A percentile compares a stretch with the other conserved stretches of the same genome.
Conservation (phyloP, 2,888 invertebrate species). For the Ectemnius lituratus region DNA sequence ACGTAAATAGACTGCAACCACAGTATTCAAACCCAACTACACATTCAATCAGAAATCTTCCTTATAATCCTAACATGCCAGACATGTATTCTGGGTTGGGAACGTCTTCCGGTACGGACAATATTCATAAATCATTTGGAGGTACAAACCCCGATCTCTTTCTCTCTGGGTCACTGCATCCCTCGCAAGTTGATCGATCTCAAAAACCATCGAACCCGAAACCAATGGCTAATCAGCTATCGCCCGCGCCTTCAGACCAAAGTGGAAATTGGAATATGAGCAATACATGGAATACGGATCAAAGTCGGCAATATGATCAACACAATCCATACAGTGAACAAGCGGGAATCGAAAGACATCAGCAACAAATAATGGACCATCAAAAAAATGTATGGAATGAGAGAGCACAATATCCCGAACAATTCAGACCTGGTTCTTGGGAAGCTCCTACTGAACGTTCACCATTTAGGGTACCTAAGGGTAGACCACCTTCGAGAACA, state of each 20-base stretch:
- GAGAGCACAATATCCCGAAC: constrained; percentile 51
- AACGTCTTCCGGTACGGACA: constrained; percentile 44
- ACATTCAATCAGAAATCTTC: constrained; percentile 43
- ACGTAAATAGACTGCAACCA: constrained; percentile 51
- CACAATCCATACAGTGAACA: constrained; percentile 46
- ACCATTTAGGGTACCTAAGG: constrained; percentile 83
- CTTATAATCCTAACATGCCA: constrained; percentile 43
- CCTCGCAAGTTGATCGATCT: constrained; percentile 43
- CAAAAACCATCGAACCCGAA: constrained; percentile 59
- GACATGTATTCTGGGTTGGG: constrained; percentile 41
- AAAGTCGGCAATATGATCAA: constrained; percentile 48
- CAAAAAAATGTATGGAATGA: constrained; percentile 57
- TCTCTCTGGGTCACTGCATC: constrained; percentile 52
- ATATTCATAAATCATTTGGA: constrained; percentile 51
- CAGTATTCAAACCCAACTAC: constrained; percentile 54
- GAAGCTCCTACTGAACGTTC: constrained; percentile 77
- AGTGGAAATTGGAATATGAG: constrained; percentile 62
- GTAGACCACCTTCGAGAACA: constrained; percentile 82
- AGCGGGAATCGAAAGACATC: constrained; percentile 41
- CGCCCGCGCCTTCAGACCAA: constrained; percentile 59
- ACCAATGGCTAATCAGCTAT: constrained; percentile 45
- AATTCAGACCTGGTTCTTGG: constrained; percentile 58
- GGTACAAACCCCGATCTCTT: constrained; percentile 47
- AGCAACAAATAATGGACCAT: constrained; percentile 54
- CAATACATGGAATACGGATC: constrained; percentile 60